A percentile compares a stretch with the other conserved stretches of the same genome.
Evolutionary conservation across 92 coral and sea anemone species (phyloP).

Genomic region (Heliopora coerulea): DNA sequence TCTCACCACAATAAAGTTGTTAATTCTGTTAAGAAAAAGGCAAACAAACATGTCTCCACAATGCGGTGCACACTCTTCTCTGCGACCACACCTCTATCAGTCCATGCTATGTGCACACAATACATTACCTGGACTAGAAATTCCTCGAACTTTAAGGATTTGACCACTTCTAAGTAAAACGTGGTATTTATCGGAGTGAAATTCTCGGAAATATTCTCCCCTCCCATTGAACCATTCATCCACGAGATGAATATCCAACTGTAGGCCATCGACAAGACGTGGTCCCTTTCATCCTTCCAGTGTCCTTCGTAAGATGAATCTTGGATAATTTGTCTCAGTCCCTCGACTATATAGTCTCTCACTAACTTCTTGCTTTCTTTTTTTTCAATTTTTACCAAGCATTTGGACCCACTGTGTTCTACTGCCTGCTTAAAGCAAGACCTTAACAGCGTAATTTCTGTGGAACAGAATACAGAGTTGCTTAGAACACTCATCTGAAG

Average conservation of each 20-base stretch:
- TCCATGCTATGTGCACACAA: too few species aligned
- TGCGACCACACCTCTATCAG: too few species aligned
- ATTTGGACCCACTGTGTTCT: conserved; percentile 3
- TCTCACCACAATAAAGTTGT: too few species aligned
- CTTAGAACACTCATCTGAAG: conserved; percentile 1
- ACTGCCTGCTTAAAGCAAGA: conserved; percentile 16
- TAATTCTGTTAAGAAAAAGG: too few species aligned
- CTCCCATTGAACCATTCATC: conserved; percentile 13
- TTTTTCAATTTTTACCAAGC: conserved; percentile 2
- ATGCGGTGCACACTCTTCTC: too few species aligned
- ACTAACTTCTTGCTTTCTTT: conserved; percentile 4
- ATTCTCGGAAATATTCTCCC: background rate
- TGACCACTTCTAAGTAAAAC: conserved; percentile 26
- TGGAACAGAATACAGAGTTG: background rate
- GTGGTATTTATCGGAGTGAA: conserved; percentile 6
- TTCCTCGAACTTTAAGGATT: background rate
- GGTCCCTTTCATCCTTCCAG: conserved; percentile 22
- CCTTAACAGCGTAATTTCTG: background rate
- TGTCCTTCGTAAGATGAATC: conserved; percentile 3
- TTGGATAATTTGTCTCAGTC: background rate
- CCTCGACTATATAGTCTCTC: conserved; percentile 2
- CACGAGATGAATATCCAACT: conserved; percentile 20
- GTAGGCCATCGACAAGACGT: conserved; percentile 10
- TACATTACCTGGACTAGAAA: conserved; percentile 7
- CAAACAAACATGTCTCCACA: too few species aligned